Evolutionary conservation across 1,140 invertebrate species (phyloP), one percentile per base, ranked within the genome.

Genomic region (Heliothis subflexa): DNA sequence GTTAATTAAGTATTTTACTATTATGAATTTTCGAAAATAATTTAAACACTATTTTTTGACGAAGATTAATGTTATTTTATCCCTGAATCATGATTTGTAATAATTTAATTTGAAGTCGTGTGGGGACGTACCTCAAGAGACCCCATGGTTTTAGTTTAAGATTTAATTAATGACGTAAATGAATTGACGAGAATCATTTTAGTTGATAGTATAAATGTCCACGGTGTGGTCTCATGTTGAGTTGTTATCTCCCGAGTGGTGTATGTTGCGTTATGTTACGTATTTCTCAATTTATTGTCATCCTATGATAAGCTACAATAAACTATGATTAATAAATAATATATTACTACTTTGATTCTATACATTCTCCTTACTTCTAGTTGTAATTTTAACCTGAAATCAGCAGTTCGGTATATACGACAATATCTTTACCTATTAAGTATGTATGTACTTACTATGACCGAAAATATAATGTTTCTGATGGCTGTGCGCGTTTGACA

Each of bases 281-380:
- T 70, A 70, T 70, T 52, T 70, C 66, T 70, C 66, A 70, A 50
- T 52, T 70, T 49, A 70, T 70, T 70, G 66, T 70, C 66, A 70
- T 70, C 47, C 14, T 70, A 47, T 70, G 47, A 52, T 70, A 50
- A 70, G 66, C 66, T 70, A 70, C 40, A 70, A 70, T 70, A 70
- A 70, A 70, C 47, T 70, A 70, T 50, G 47, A 50, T 70, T 70
- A 70, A 50, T 61, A 61, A 61, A 28, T 61, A 61, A 28, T 62
- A 70, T 25, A 21, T 12, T 18, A 66, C 12, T 66, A 18, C n/a
- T 66, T 66, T 66, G n/a, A 66, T 47, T 66, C 18, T 66, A 45
- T 47, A 64, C 9, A 12, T 64, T 21, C 3, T 47, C 40, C 62
- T 47, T 16, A 45, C 1, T 16, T 62, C 40, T 45, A 4, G 21